These are phyloP conservation scores for Etheostoma nigrum DNA, from an alignment of 2,797 vertebrate species.

Conservation along the genomic window DNA sequence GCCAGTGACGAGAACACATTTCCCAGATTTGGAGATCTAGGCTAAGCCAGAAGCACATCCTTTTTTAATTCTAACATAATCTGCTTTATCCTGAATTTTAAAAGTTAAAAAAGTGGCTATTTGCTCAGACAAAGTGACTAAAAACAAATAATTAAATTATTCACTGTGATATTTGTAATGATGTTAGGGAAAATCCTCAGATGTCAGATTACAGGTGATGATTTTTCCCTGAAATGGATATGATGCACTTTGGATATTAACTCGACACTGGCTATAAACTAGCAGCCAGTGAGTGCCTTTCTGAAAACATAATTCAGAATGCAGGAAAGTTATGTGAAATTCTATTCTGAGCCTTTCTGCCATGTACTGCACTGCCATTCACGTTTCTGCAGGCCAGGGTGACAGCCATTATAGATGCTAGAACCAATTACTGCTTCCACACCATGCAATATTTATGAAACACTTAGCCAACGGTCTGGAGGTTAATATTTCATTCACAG, in stretches of 20 bases:
- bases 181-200: constrained; percentile 1
- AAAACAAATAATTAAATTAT: constrained; percentile 31
- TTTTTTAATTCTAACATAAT: constrained; percentile 1
- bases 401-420: constrained; percentile 83
- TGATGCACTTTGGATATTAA: constrained; percentile 40
- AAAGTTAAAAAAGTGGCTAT: constrained; percentile 4
- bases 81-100: constrained; percentile 7
- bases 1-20: constrained; percentile 35
- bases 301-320: constrained; percentile 29
- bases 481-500: constrained; percentile 85
- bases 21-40: background rate
- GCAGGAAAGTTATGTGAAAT: constrained; percentile 49
- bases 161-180: constrained; percentile 1
- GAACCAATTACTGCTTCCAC: constrained; percentile 85
- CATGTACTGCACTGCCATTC: constrained; percentile 48
- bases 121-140: background rate
- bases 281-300: constrained; percentile 52
- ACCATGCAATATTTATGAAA: constrained; percentile 88
- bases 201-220: constrained; percentile 32
- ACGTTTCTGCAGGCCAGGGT: constrained; percentile 60
- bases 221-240: constrained; percentile 38
- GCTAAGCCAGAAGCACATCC: background rate
- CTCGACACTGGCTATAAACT: constrained; percentile 49
- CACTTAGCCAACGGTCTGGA: constrained; percentile 83
- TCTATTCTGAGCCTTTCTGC: constrained; percentile 51